phyloP scores from a whole-genome alignment of 1,140 invertebrate species.

The Marisa cornuarietis region DNA sequence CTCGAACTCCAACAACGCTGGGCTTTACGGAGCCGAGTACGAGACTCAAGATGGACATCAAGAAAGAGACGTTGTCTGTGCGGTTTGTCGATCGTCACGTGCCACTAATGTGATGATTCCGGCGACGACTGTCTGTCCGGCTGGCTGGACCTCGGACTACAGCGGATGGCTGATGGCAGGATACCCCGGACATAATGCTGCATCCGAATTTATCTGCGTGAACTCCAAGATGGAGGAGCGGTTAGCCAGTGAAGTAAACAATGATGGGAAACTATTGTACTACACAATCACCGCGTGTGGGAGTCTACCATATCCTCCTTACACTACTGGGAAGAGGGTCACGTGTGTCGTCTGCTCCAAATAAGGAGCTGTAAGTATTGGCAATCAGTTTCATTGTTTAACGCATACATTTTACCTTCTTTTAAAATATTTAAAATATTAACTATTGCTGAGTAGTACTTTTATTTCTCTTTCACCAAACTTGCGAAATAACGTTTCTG shows the following conservation, averaged over 20 bases:
- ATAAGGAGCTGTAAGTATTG: neutral
- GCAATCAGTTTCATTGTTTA: too few species aligned
- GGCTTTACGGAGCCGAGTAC: neutral
- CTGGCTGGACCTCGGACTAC: constrained; percentile 40
- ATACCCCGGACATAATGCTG: constrained; percentile 3
- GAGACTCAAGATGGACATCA: neutral
- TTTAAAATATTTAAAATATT: too few species aligned
- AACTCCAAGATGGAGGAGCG: constrained; percentile 35
- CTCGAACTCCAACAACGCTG: neutral
- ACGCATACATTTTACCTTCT: too few species aligned
- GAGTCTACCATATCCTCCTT: constrained; percentile 18
- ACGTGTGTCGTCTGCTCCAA: constrained; percentile 42
- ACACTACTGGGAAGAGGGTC: constrained; percentile 24
- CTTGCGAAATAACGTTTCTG: too few species aligned
- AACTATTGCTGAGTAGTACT: too few species aligned
- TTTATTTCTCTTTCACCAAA: neutral
- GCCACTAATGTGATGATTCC: constrained; percentile 39
- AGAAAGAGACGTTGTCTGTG: neutral
- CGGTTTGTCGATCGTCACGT: neutral
- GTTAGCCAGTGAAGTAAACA: constrained; percentile 9
- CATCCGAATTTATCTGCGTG: constrained; percentile 36
- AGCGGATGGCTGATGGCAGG: constrained; percentile 32
- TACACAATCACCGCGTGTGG: constrained; percentile 31
- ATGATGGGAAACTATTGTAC: constrained; percentile 39
- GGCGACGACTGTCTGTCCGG: constrained; percentile 33